Conservation (phyloP, 2,888 invertebrate genomes). For the Cacoxenus indagator region DNA sequence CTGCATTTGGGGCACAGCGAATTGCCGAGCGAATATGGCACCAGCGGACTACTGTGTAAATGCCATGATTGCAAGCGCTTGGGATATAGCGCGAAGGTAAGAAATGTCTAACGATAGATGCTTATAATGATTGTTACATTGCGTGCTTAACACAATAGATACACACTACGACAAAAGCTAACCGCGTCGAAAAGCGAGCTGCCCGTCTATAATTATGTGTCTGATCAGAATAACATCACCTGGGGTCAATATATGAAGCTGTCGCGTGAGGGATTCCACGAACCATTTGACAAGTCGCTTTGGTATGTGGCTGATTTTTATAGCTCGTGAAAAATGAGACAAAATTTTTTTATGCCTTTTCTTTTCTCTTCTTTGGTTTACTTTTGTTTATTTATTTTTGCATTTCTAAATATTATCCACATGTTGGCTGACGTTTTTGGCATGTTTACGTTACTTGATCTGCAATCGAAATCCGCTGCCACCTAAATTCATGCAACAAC, state of each 20-base stretch:
- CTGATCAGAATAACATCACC: conserved; percentile 69
- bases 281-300: conserved; percentile 70
- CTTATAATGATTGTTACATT: not conserved
- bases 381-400: conserved; percentile 24
- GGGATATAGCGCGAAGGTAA: conserved; percentile 70
- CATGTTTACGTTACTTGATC: conserved; percentile 25
- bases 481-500: conserved; percentile 28
- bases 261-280: conserved; percentile 69
- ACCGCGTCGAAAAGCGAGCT: conserved; percentile 54
- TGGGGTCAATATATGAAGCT: conserved; percentile 71
- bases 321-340: not conserved
- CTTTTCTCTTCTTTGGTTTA: not conserved
- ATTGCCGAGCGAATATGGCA: conserved; percentile 69
- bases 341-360: not conserved
- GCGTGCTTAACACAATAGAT: conserved; percentile 42
- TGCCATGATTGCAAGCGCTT: conserved; percentile 70
- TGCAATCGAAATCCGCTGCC: conserved; percentile 30
- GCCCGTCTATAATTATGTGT: conserved; percentile 71
- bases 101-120: conserved; percentile 25
- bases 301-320: conserved; percentile 66
- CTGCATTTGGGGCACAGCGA: conserved; percentile 67
- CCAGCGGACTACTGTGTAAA: conserved; percentile 72
- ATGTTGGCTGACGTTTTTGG: not conserved
- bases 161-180: conserved; percentile 46
- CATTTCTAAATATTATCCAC: conserved; percentile 1